These are phyloP conservation scores for Rhynchomys soricoides DNA, from an alignment of 2,113 vertebrate genomes.

Conservation along the genomic window DNA sequence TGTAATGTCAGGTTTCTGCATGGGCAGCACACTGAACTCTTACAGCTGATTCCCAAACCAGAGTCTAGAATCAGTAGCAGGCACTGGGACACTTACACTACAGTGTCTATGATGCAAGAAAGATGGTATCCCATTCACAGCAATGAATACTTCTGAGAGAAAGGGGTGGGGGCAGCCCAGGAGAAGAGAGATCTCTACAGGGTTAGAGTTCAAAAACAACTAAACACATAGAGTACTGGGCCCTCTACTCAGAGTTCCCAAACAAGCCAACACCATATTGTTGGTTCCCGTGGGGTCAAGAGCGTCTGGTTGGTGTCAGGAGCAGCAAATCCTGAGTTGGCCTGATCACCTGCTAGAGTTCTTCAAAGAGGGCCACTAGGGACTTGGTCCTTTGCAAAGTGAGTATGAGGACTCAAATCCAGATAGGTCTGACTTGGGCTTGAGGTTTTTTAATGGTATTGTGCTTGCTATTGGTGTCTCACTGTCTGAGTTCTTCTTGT, in stretches of 20 bases:
- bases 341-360: slow-evolving; percentile 86
- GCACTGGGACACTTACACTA: not conserved
- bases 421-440: no score
- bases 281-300: not conserved
- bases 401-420: slow-evolving; percentile 69
- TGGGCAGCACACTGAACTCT: no score
- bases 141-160: not conserved
- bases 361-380: slow-evolving; percentile 97
- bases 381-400: slow-evolving; percentile 97
- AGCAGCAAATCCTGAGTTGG: slow-evolving; percentile 48
- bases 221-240: slow-evolving; percentile 19
- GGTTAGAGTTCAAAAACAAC: slow-evolving; percentile 52
- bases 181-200: slow-evolving; percentile 39
- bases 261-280: not conserved
- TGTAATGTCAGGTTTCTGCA: no score
- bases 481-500: slow-evolving; percentile 92
- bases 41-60: no score
- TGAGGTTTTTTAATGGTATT: slow-evolving; percentile 94
- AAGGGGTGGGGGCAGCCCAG: not conserved
- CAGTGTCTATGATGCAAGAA: not conserved
- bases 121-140: not conserved
- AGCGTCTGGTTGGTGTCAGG: not conserved
- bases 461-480: slow-evolving; percentile 95
- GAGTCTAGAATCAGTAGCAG: no score
- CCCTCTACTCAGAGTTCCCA: slow-evolving; percentile 3